Base-by-base conservation (phyloP, 2,797 vertebrate genomes). In the Acanthis flammea region DNA sequence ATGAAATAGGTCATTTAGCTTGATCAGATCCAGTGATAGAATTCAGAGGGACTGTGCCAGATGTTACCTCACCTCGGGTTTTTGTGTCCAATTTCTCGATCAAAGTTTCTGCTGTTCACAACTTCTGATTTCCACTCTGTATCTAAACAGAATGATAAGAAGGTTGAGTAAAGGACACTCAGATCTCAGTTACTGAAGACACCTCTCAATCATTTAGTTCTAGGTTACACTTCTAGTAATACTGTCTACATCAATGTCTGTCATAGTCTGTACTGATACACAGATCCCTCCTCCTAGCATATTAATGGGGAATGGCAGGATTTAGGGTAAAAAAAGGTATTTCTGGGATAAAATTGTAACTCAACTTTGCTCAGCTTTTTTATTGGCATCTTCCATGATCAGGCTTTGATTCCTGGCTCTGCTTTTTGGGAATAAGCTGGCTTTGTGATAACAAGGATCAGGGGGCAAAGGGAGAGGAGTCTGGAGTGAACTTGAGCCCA, bases 61-160 rank as follows among this genome's bases (percentile, higher is more conserved):
- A 33, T 30, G 27, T n/a, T 39, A 22, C 48, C 33, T 94, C 97
- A 99, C 99, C 99, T 99, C 2, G 99, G 99, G 88, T 99, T 99
- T 92, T 98, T 98, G 94, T 99, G 99, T 70, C 99, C 99, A 57
- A 99, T 99, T 97, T 99, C 99, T 94, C 98, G 96, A 94, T 99
- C 99, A 79, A 99, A 99, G 78, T 99, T 97, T 60, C 97, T 98
- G 97, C 99, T 99, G 97, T 98, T 99, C 95, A 99, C 86, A 60
- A 99, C 86, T 90, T 99, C 99, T 0, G 99, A 98, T 90, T 98
- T 99, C 99, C 99, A 99, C 90, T 99, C 99, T 0, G 99, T 99
- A 94, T 99, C 99, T 99, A 86, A 85, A 94, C n/a, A 77, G 83
- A 96, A 61, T 2, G 0, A 61, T 7, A 88, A 1, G 18, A 71